Percentiles rank a stretch among this genome's conserved stretches.
Evolutionary conservation across 2,113 vertebrate genomes (phyloP).

Genomic region (Ctenodactylus gundi): DNA sequence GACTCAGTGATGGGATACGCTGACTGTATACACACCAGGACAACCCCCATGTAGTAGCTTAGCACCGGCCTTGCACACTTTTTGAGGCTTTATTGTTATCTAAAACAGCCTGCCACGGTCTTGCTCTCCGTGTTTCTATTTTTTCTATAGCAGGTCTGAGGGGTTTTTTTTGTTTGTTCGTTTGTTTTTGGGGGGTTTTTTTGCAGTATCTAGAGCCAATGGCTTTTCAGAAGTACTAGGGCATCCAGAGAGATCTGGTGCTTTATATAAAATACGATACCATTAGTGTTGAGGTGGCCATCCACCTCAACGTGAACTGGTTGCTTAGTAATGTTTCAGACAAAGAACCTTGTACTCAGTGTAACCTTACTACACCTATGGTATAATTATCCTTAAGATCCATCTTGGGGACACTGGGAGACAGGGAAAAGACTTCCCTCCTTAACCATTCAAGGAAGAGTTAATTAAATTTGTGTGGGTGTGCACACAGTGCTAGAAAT

Average conservation of each 20-base stretch:
- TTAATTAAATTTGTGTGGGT: background rate
- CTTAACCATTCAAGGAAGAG: background rate
- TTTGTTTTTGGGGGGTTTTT: no score
- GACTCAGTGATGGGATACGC: background rate
- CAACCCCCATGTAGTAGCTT: background rate
- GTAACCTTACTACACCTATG: no score
- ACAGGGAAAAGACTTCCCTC: background rate
- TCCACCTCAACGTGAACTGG: background rate
- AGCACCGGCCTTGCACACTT: background rate
- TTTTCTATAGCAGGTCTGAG: background rate
- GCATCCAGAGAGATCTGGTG: background rate
- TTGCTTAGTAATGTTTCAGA: background rate
- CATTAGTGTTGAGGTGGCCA: background rate
- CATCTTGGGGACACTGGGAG: background rate
- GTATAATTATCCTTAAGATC: background rate
- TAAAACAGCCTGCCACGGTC: background rate
- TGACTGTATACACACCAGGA: background rate
- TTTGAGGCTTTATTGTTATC: background rate
- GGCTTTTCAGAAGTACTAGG: background rate
- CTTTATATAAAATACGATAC: background rate
- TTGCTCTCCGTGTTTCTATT: background rate
- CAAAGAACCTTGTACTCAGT: no score
- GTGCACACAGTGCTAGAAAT: no score
- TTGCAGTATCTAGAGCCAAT: background rate
- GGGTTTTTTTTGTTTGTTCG: no score